Conservation (phyloP, 1,140 invertebrate species). For the Hormaphis cornu region DNA sequence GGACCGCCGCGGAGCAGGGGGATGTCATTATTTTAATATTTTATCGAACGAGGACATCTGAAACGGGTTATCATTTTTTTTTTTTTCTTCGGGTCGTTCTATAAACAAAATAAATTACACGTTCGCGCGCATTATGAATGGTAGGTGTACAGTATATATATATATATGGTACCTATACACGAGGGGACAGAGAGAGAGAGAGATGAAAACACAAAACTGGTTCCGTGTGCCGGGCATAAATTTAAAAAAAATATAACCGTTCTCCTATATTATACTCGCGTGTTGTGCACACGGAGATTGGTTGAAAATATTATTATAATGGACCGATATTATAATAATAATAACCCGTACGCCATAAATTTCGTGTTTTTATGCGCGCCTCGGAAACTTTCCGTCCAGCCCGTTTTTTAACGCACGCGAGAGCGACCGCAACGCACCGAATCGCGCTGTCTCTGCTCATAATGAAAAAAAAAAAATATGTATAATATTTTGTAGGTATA, state of each 20-base stretch:
- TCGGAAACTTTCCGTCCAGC: conserved; percentile 10
- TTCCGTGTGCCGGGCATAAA: conserved; percentile 16
- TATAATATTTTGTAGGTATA: too few species aligned
- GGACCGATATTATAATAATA: conserved; percentile 28
- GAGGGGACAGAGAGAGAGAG: not conserved
- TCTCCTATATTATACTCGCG: too few species aligned
- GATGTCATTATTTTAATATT: conserved; percentile 26
- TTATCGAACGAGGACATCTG: conserved; percentile 31
- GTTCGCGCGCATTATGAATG: conserved; percentile 31
- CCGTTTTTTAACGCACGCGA: conserved; percentile 9
- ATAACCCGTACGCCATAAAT: conserved; percentile 29
- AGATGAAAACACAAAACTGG: conserved; percentile 28
- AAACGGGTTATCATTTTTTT: conserved; percentile 13
- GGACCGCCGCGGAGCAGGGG: not conserved
- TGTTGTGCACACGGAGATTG: conserved; percentile 29
- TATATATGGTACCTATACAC: too few species aligned
- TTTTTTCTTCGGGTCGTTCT: conserved; percentile 19
- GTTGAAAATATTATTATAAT: conserved; percentile 29
- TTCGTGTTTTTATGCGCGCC: conserved; percentile 21
- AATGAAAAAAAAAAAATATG: too few species aligned
- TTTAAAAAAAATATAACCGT: conserved; percentile 4
- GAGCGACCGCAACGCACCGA: not conserved
- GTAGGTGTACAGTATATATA: too few species aligned
- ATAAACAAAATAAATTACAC: conserved; percentile 32
- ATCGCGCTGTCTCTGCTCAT: too few species aligned